These are phyloP conservation scores for Strigops habroptila DNA, from an alignment of 2,113 vertebrate species.

Conservation along the genomic window DNA sequence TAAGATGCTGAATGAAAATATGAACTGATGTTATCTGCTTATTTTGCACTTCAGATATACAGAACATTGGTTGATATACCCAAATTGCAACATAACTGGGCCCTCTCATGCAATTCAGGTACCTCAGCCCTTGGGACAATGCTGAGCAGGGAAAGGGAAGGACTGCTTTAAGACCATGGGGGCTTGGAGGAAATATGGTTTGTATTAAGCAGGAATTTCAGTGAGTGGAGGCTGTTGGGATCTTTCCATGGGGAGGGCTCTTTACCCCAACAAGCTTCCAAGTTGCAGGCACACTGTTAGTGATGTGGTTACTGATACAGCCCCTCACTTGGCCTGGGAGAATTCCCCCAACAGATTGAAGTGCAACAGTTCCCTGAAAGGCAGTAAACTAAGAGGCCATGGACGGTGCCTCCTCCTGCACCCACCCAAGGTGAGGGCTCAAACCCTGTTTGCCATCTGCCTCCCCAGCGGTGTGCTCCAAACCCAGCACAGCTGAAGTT, in stretches of 20 bases:
- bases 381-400: background rate
- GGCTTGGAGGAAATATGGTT: background rate
- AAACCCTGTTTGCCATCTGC: background rate
- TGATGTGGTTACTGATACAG: background rate
- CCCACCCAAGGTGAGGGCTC: background rate
- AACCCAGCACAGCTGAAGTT: background rate
- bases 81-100: background rate
- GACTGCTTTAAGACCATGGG: rapidly evolving
- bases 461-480: background rate
- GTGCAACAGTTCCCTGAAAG: background rate
- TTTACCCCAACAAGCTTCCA: rapidly evolving
- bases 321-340: background rate
- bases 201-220: background rate
- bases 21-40: background rate
- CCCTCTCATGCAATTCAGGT: too few species aligned
- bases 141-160: background rate
- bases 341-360: background rate
- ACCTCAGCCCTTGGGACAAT: background rate
- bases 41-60: background rate
- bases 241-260: rapidly evolving
- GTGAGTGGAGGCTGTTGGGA: background rate
- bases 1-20: background rate
- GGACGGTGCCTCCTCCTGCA: background rate
- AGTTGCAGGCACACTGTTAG: background rate
- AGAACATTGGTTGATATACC: background rate